These are phyloP conservation scores for Lepidocyrtinus sp. DNA, from an alignment of 2,888 invertebrate genomes.

Conservation along the genomic window DNA sequence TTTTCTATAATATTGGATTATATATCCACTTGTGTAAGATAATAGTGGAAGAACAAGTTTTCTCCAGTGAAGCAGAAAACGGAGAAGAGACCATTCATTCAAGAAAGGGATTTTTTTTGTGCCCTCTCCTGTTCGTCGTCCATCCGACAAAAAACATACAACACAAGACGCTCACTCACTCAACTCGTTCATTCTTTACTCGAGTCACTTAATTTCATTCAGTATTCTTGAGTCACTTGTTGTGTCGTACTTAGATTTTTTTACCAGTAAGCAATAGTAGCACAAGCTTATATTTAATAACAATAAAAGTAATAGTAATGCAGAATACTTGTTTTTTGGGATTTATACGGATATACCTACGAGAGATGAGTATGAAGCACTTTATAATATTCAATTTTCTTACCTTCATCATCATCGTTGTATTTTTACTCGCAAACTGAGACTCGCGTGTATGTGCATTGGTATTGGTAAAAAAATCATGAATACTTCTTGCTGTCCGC, in stretches of 20 bases:
- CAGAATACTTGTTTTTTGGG: neutral
- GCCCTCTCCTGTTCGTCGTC: conserved; percentile 26
- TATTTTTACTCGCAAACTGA: too few relatives aligned
- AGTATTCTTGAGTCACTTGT: conserved; percentile 44
- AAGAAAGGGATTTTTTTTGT: conserved; percentile 59
- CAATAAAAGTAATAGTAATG: neutral
- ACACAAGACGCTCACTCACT: conserved; percentile 37
- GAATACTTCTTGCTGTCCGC: neutral
- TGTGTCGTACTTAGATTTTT: conserved; percentile 13
- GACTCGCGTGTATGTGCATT: too few relatives aligned
- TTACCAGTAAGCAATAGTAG: neutral
- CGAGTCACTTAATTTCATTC: conserved; percentile 23
- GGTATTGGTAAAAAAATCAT: neutral
- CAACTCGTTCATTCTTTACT: conserved; percentile 21
- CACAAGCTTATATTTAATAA: neutral
- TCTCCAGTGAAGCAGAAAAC: conserved; percentile 58
- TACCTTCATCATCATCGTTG: too few relatives aligned
- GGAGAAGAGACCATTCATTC: conserved; percentile 62
- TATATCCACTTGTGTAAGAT: conserved; percentile 38
- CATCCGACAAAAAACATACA: conserved; percentile 34
- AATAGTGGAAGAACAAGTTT: conserved; percentile 63
- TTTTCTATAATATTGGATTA: conserved; percentile 29
- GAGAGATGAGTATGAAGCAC: neutral
- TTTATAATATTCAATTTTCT: neutral
- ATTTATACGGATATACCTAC: neutral